These are phyloP conservation scores for Ceratina calcarata DNA, from an alignment of 1,140 invertebrate genomes.

Conservation along the genomic window DNA sequence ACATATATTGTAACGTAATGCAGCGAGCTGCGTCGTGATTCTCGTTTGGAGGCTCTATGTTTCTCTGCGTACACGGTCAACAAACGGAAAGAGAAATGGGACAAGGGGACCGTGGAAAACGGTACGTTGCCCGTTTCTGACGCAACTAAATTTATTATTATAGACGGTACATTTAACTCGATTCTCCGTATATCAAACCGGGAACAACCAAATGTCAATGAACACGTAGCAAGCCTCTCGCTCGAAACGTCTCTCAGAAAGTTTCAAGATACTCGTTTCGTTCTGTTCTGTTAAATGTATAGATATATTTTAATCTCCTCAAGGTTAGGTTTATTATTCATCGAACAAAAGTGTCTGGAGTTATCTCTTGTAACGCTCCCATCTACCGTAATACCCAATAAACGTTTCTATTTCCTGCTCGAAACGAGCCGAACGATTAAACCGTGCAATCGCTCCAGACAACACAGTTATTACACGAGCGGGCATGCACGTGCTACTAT, in stretches of 20 bases:
- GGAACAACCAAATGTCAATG: neutral
- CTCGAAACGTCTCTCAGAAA: no score
- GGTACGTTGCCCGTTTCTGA: neutral
- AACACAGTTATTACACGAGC: conserved; percentile 23
- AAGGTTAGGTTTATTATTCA: no score
- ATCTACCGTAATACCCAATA: neutral
- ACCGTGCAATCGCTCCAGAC: neutral
- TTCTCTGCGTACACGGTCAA: neutral
- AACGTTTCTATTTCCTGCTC: conserved; percentile 2
- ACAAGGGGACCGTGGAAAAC: conserved; percentile 12
- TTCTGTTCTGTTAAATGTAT: no score
- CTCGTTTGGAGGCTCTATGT: neutral
- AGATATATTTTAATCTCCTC: no score
- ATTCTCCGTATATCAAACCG: neutral
- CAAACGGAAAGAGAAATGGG: neutral
- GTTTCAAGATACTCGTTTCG: no score
- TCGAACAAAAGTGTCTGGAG: no score
- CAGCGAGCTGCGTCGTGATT: neutral
- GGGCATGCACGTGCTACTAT: conserved; percentile 35
- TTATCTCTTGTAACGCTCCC: neutral
- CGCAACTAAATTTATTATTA: conserved; percentile 1
- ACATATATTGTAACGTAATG: neutral
- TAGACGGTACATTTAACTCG: neutral
- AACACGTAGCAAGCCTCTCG: no score
- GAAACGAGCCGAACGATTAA: conserved; percentile 21